A percentile compares a stretch with the other conserved stretches of the same genome.
Conservation (phyloP, 37 sponge, comb jelly and placozoan genomes). For the Halichondria panicea region DNA sequence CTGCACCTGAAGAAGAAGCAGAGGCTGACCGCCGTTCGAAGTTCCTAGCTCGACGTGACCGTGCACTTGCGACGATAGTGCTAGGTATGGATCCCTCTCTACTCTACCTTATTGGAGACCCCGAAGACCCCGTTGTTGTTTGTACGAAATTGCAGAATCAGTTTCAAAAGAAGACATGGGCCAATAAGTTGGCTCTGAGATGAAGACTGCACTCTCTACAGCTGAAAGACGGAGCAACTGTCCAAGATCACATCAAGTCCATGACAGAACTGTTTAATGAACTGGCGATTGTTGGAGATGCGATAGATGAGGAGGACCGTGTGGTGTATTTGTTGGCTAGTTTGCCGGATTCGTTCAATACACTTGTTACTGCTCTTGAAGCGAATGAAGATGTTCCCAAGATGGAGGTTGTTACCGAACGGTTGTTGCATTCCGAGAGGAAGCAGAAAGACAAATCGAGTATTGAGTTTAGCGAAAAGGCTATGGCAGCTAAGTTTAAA, state of each 20-base stretch:
- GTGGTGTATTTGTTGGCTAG: slow-evolving; percentile 52
- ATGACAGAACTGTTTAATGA: slow-evolving; percentile 46
- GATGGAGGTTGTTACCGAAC: slow-evolving; percentile 49
- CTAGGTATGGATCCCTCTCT: slow-evolving; percentile 38
- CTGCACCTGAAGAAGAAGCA: slow-evolving; percentile 7
- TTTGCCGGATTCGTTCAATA: slow-evolving; percentile 42
- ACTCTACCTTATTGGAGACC: slow-evolving; percentile 49
- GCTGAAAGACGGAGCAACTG: slow-evolving; percentile 33
- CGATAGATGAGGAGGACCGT: slow-evolving; percentile 23
- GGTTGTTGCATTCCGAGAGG: slow-evolving; percentile 40
- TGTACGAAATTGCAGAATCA: slow-evolving; percentile 27
- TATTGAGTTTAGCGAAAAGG: background rate
- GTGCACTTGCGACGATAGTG: slow-evolving; percentile 51
- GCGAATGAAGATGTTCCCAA: slow-evolving; percentile 42
- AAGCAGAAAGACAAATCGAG: slow-evolving; percentile 32
- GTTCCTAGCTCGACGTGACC: slow-evolving; percentile 26
- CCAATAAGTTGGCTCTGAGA: slow-evolving; percentile 40
- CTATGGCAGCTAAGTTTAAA: background rate
- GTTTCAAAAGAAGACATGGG: slow-evolving; percentile 55
- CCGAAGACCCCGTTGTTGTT: slow-evolving; percentile 28
- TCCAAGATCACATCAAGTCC: slow-evolving; percentile 45
- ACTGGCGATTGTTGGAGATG: slow-evolving; percentile 36
- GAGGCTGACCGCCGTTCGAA: slow-evolving; percentile 19
- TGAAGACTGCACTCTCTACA: slow-evolving; percentile 28
- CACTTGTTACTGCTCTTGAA: slow-evolving; percentile 63